phyloP scores from a whole-genome alignment of 1,140 invertebrate species.

The Drosophila serrata region DNA sequence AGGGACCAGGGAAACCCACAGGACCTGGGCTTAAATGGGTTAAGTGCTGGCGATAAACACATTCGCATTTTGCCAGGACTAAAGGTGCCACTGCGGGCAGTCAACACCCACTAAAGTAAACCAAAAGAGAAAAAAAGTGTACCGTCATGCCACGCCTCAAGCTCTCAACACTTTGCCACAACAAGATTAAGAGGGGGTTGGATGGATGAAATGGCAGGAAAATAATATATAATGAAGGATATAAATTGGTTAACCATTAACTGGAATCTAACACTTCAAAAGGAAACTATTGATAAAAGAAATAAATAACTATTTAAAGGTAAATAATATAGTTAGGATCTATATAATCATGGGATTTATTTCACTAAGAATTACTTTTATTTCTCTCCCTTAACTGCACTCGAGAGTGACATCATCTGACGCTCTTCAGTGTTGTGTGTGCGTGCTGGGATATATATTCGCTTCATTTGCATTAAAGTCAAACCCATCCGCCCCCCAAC shows the following conservation, averaged over 20 bases:
- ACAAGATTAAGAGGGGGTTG: background rate
- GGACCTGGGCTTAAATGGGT: slow-evolving; percentile 40
- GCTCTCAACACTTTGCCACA: background rate
- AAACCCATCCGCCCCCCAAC: background rate
- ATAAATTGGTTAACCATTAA: slow-evolving; percentile 3
- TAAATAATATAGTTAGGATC: background rate
- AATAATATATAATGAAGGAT: background rate
- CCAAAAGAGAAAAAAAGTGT: slow-evolving; percentile 1
- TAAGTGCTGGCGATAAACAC: slow-evolving; percentile 53
- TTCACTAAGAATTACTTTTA: background rate
- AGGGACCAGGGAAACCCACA: slow-evolving; percentile 4
- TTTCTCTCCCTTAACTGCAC: slow-evolving; percentile 10
- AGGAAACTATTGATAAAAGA: background rate
- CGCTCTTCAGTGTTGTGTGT: background rate
- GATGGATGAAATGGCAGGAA: slow-evolving; percentile 3
- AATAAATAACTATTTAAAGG: background rate
- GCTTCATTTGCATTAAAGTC: slow-evolving; percentile 40
- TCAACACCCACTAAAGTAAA: slow-evolving; percentile 38
- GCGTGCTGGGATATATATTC: slow-evolving; percentile 14
- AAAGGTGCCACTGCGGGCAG: slow-evolving; percentile 27
- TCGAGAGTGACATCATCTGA: slow-evolving; percentile 8
- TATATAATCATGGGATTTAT: no score
- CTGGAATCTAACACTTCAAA: background rate
- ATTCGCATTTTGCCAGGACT: slow-evolving; percentile 18
- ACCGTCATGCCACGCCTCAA: slow-evolving; percentile 29